phyloP scores from a whole-genome alignment of 2,888 invertebrate genomes.

The Amiota minor region DNA sequence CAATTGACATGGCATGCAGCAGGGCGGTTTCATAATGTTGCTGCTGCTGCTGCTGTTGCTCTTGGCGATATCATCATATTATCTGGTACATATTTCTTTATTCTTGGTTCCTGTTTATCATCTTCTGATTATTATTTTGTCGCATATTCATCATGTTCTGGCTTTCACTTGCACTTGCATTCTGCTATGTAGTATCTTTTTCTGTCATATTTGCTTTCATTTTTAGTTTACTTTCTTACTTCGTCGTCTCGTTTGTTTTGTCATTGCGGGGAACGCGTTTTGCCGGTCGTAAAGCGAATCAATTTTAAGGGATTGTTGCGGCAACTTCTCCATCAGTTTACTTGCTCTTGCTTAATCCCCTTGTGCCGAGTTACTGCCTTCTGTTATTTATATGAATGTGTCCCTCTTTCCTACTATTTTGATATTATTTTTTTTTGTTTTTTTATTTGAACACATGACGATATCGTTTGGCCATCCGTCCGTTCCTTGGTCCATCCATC shows the following conservation, averaged over 20 bases:
- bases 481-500: neutral
- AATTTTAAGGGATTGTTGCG: no score
- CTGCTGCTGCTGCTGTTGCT: neutral
- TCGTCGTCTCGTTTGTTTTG: no score
- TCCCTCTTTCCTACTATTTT: neutral
- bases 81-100: neutral
- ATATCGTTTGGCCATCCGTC: no score
- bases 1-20: no score
- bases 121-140: neutral
- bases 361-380: constrained; percentile 5
- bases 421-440: no score
- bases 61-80: neutral
- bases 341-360: no score
- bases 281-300: no score
- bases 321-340: no score
- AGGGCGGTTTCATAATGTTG: neutral
- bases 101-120: neutral
- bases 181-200: neutral
- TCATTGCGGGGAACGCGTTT: no score
- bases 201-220: neutral
- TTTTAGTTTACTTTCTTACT: no score
- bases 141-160: neutral
- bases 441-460: no score
- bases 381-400: neutral
- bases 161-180: neutral